Evolutionary conservation across 1,140 invertebrate genomes (phyloP), one percentile per base, ranked within the genome.

Genomic region (Lordiphosa clarofinis): DNA sequence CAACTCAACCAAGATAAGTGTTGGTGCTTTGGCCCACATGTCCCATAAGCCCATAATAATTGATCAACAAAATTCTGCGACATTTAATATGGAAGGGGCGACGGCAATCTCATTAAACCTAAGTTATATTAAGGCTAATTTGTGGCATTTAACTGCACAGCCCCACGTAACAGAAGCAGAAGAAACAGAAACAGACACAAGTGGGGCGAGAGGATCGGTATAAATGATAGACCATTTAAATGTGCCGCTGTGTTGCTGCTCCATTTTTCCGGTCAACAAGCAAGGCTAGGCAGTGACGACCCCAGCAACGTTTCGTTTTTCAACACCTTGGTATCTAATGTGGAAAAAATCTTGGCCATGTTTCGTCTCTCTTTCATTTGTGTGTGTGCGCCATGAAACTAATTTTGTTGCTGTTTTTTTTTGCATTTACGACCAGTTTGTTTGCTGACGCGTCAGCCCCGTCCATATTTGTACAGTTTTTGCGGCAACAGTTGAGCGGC

Each of bases 391-490:
- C 58, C 55, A 65, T 60, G 48, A 67, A 62, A 71, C 76, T 64
- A 72, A 75, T 61, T 81, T 82, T 82, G 53, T 57, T 74, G 61
- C 61, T 74, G 57, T 62, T 61, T 46, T 50, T 59, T 28, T 54
- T 69, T 69, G 44, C 62, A 19, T 58, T 66, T 57, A 40, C 54
- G 65, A 68, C 63, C 55, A 67, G 63, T 68, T 67, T 59, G 42
- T 67, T 67, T 67, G 63, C 63, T 66, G 64, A 57, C 62, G 64
- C 62, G 54, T 44, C 72, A 74, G 43, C 50, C 73, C 43, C 56
- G 59, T 70, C 75, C 76, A 81, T 81, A 82, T 81, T 75, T 82
- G 75, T 75, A 64, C 73, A 82, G 58, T 60, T 81, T 72, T 64
- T 69, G 73, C 68, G 63, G 73, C 78, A 82, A 82, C 76, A 73